Evolutionary conservation across 2,888 invertebrate genomes (phyloP), one percentile per base, ranked within the genome.

Genomic region (Heliconius ethilla): DNA sequence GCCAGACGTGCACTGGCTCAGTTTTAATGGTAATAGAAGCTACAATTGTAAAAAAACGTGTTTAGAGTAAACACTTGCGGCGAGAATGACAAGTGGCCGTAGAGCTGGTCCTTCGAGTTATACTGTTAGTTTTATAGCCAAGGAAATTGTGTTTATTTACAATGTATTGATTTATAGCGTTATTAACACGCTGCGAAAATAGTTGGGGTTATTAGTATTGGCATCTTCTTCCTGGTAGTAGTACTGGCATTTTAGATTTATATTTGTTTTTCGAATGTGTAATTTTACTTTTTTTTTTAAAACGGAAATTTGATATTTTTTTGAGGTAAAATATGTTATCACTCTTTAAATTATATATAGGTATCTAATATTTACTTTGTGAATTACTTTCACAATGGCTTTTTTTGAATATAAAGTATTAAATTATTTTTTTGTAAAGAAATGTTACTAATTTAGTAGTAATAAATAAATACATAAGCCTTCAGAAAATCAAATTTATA

Each of bases 11-110:
- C 7, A 27, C 40, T 80, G 75, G 63, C 63, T 65, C 75, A 78
- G 79, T 78, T 80, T 80, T 80, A 75, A 80, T 75, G 62, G 33
- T 72, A 33, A 33, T 67, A 29, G n/a, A 72, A 40, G 51, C 11
- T 40, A 27, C 5, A 33, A 40, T 66, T 55, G n/a, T 40, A 76
- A 51, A 65, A 72, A 72, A 59, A 65, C 65, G 45, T 33, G 65
- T 72, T 76, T 72, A 18, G 51, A 33, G 51, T 15, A 65, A 66
- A 27, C 37, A 15, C 7, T 70, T 76, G 62, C 29, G n/a, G 45
- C 15, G 37, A 62, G 63, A 55, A 73, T 73, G 62, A 25, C 40
- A 40, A 73, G 59, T 40, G 40, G 55, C 9, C 15, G n/a, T 0
- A 55, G 67, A 29, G 55, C 59, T 73, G 62, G 59, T n/a, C 29